A percentile compares a stretch with the other conserved stretches of the same genome.
Conservation (phyloP, 2,113 vertebrate species). For the Apistogramma diplotaenia region DNA sequence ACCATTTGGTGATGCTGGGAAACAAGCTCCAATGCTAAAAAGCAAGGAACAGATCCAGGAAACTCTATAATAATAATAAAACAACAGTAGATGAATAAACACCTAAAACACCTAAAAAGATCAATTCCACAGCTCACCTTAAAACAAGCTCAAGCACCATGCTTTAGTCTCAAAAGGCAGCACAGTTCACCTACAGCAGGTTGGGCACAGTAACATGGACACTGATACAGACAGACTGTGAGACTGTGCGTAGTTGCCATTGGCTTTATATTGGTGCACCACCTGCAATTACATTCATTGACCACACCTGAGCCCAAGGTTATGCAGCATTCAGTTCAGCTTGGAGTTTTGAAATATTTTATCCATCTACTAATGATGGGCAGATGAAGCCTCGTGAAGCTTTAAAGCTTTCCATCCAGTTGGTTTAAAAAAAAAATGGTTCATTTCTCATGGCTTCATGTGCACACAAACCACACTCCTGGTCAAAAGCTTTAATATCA, state of each 20-base stretch:
- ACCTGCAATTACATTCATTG: not conserved
- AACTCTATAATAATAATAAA: not conserved
- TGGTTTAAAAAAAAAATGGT: too few relatives aligned
- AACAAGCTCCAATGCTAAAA: not conserved
- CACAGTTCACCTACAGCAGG: accelerated
- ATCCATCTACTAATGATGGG: too few relatives aligned
- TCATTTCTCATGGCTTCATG: too few relatives aligned
- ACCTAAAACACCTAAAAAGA: not conserved
- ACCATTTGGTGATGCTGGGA: not conserved
- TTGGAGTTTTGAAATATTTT: not conserved
- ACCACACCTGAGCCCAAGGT: not conserved
- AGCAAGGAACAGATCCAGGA: not conserved
- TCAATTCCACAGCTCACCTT: not conserved
- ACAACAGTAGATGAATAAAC: not conserved
- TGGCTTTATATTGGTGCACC: not conserved
- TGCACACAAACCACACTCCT: too few relatives aligned
- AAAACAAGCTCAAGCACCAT: not conserved
- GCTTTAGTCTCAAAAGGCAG: not conserved
- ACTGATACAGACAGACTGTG: accelerated
- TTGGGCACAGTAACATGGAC: accelerated
- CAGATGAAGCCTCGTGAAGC: too few relatives aligned
- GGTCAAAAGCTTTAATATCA: too few relatives aligned
- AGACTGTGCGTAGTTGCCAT: not conserved
- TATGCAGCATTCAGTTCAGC: not conserved
- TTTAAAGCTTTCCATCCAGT: too few relatives aligned